Conservation (phyloP, 2,888 invertebrate species). For the Fissipunctia ypsillon region DNA sequence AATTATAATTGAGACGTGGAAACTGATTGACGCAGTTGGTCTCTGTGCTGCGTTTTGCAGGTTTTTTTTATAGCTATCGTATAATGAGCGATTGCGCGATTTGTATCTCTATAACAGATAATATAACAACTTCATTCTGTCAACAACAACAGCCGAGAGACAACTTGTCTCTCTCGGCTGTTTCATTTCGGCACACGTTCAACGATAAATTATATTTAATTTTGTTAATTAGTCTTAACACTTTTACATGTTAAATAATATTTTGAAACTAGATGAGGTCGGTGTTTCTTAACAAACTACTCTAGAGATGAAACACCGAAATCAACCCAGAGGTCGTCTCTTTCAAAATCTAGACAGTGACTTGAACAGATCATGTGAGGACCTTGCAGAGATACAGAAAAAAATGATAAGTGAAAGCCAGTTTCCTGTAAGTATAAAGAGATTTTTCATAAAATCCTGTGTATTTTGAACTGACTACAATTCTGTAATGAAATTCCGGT, state of each 20-base stretch:
- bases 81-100: not conserved
- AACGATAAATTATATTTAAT: not conserved
- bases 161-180: not conserved
- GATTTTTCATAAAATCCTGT: not conserved
- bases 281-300: not conserved
- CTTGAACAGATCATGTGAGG: not conserved
- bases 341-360: not conserved
- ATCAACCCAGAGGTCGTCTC: too few species aligned
- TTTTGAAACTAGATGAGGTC: too few species aligned
- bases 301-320: too few species aligned
- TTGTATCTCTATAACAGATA: too few species aligned
- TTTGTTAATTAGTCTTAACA: not conserved
- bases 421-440: not conserved
- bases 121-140: too few species aligned
- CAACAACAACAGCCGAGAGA: too few species aligned
- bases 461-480: slow-evolving; percentile 2
- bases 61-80: too few species aligned
- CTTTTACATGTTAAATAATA: not conserved
- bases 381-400: not conserved
- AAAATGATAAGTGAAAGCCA: not conserved
- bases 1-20: not conserved
- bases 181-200: not conserved
- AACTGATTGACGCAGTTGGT: not conserved
- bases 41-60: not conserved
- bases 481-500: slow-evolving; percentile 7